Conservation (phyloP, 2,888 invertebrate species). For the Leptothorax acervorum region DNA sequence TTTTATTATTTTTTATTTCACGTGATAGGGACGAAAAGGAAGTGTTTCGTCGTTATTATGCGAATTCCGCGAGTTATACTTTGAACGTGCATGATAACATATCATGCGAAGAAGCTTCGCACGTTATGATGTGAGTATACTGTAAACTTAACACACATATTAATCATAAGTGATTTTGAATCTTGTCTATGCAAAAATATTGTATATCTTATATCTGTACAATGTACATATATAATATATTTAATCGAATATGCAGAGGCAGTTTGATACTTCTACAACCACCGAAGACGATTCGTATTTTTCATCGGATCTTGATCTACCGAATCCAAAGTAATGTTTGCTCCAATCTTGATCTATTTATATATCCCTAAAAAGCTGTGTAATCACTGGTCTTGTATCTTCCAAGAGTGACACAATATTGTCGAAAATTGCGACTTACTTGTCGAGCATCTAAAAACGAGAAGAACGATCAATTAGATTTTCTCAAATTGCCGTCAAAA, state of each 20-base stretch:
- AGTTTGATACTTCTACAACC: slow-evolving; percentile 70
- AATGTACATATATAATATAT: neutral
- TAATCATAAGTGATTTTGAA: neutral
- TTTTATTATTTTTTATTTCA: slow-evolving; percentile 59
- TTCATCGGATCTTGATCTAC: slow-evolving; percentile 74
- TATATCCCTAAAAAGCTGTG: neutral
- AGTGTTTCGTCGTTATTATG: slow-evolving; percentile 59
- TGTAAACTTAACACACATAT: neutral
- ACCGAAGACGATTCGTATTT: slow-evolving; percentile 73
- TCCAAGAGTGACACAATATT: slow-evolving; percentile 47
- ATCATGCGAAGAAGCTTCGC: slow-evolving; percentile 78
- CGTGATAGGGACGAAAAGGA: slow-evolving; percentile 31
- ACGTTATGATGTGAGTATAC: slow-evolving; percentile 77
- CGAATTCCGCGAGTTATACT: slow-evolving; percentile 45
- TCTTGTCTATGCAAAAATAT: neutral
- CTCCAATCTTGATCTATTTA: neutral
- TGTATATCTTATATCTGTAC: neutral
- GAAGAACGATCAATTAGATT: slow-evolving; percentile 29
- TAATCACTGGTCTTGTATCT: neutral
- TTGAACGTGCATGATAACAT: slow-evolving; percentile 69
- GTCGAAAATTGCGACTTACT: slow-evolving; percentile 12
- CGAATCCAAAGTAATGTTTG: slow-evolving; percentile 71
- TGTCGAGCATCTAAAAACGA: slow-evolving; percentile 7
- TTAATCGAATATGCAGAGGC: slow-evolving; percentile 62
- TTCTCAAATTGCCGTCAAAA: slow-evolving; percentile 19